Evolutionary conservation across 2,888 invertebrate genomes (phyloP).

Genomic region (Pediacus dermestoides): DNA sequence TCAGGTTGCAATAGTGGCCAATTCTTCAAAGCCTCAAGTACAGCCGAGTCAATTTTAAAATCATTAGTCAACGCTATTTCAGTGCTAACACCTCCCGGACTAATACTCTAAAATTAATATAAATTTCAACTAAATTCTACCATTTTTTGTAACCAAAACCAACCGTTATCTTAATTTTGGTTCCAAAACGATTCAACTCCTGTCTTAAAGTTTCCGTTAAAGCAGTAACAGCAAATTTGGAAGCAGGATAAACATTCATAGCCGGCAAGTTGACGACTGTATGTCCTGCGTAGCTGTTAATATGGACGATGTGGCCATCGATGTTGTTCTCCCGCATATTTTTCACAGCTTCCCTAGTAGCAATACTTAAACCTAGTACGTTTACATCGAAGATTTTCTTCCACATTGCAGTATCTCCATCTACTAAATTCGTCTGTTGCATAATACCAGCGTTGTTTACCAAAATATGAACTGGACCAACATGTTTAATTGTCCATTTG

Average conservation of each 20-base stretch:
- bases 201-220: conserved; percentile 9
- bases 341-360: conserved; percentile 30
- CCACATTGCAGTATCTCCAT: conserved; percentile 23
- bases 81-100: conserved; percentile 16
- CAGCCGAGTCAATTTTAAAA: neutral
- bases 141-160: neutral
- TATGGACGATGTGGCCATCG: conserved; percentile 30
- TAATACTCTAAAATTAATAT: conserved; percentile 13
- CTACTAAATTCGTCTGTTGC: conserved; percentile 20
- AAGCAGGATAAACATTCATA: conserved; percentile 14
- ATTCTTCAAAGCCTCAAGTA: neutral
- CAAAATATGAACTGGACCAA: conserved; percentile 40
- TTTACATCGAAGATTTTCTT: conserved; percentile 14
- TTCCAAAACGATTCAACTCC: conserved; percentile 5
- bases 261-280: conserved; percentile 18
- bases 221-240: conserved; percentile 10
- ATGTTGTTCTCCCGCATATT: conserved; percentile 28
- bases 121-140: neutral
- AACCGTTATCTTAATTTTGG: conserved; percentile 13
- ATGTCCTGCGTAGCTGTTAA: conserved; percentile 30
- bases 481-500: conserved; percentile 34
- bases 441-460: conserved; percentile 42
- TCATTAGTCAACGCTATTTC: conserved; percentile 3
- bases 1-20: conserved; percentile 4
- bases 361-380: conserved; percentile 17